A percentile compares a stretch with the other conserved stretches of the same genome.
Conservation (phyloP, 2,797 vertebrate species). For the Leuciscus waleckii region DNA sequence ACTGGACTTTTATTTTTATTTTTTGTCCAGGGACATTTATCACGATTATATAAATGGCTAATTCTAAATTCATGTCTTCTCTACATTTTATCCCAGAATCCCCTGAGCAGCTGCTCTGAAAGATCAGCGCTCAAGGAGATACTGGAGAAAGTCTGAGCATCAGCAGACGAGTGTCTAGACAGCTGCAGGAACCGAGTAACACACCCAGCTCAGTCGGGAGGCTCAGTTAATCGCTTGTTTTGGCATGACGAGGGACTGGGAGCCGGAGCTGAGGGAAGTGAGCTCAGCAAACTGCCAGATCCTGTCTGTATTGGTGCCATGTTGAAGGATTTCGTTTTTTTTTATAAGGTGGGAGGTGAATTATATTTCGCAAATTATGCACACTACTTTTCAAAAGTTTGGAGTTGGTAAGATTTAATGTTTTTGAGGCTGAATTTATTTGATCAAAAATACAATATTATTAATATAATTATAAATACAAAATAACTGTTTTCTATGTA, state of each 20-base stretch:
- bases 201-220: conserved; percentile 39
- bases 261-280: conserved; percentile 45
- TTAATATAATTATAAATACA: too few relatives aligned
- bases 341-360: background rate
- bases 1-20: background rate
- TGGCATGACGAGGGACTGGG: conserved; percentile 63
- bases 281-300: conserved; percentile 12
- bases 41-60: background rate
- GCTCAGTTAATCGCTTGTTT: conserved; percentile 70
- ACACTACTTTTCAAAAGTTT: background rate
- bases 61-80: background rate
- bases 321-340: background rate
- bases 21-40: background rate
- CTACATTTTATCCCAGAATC: background rate
- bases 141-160: conserved; percentile 1
- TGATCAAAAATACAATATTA: background rate
- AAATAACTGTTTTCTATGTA: background rate
- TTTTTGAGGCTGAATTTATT: background rate
- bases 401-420: background rate
- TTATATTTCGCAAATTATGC: background rate
- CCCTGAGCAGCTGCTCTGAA: conserved; percentile 9
- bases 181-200: conserved; percentile 4
- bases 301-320: background rate
- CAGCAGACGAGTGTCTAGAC: conserved; percentile 49
- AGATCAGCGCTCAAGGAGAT: conserved; percentile 14